Evolutionary conservation across 2,797 vertebrate species (phyloP).

Genomic region (Myotis myotis): DNA sequence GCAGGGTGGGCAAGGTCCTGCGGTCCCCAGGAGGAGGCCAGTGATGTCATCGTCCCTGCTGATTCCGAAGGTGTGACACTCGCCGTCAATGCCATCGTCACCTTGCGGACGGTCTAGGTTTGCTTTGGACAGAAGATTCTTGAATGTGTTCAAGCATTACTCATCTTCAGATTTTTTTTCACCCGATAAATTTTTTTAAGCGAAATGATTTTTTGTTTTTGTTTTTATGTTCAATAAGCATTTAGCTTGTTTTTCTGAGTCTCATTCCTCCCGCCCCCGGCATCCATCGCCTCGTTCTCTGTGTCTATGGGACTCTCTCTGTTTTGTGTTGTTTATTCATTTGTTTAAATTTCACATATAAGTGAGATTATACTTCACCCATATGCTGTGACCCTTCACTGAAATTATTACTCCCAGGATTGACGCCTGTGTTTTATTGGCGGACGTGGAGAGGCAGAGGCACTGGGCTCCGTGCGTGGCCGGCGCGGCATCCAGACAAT

Average conservation of each 20-base stretch:
- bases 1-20: too few relatives aligned
- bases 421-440: constrained; percentile 28
- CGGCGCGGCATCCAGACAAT: neutral
- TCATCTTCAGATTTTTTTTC: constrained; percentile 38
- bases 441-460: neutral
- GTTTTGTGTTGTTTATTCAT: neutral
- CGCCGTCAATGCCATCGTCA: neutral
- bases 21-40: rapidly evolving
- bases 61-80: neutral
- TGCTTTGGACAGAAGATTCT: constrained; percentile 35
- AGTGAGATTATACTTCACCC: neutral
- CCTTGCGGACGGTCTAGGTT: constrained; percentile 28
- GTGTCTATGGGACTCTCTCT: neutral
- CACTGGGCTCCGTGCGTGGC: neutral
- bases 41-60: neutral
- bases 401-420: neutral
- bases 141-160: constrained; percentile 65
- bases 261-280: too few relatives aligned
- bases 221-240: neutral
- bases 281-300: neutral
- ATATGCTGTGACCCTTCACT: neutral
- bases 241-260: neutral
- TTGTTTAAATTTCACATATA: neutral
- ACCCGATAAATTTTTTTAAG: neutral
- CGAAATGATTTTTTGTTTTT: neutral